Conservation (phyloP, 2,113 vertebrate species). For the Balaeniceps rex region DNA sequence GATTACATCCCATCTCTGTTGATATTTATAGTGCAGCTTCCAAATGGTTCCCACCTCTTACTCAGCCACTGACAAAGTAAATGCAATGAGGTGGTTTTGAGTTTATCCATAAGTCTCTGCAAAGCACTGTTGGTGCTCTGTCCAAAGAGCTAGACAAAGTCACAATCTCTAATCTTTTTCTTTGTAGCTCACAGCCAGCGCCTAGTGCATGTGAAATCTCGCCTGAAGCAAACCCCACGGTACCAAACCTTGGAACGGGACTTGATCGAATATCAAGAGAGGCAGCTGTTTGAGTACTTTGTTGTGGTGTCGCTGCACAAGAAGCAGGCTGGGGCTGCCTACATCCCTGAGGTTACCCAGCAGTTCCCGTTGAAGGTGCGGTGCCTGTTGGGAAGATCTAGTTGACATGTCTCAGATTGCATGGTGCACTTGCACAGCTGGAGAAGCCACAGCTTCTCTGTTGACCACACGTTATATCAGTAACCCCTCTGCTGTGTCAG, state of each 20-base stretch:
- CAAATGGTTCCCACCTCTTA: background rate
- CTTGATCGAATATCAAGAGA: slow-evolving; percentile 85
- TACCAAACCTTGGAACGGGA: slow-evolving; percentile 86
- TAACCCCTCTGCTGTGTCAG: background rate
- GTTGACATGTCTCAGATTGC: rapidly evolving
- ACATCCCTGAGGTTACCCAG: slow-evolving; percentile 92
- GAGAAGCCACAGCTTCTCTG: background rate
- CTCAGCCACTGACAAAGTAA: background rate
- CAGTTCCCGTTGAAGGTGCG: slow-evolving; percentile 93
- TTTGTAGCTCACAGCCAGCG: slow-evolving; percentile 89
- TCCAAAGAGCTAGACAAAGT: background rate
- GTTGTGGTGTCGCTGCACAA: slow-evolving; percentile 92
- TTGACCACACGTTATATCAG: rapidly evolving
- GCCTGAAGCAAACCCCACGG: slow-evolving; percentile 84
- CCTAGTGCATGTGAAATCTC: slow-evolving; percentile 90
- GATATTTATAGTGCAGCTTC: background rate
- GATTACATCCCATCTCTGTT: background rate
- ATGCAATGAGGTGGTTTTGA: background rate
- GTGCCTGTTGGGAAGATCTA: background rate
- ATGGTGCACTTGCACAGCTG: background rate
- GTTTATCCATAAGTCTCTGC: background rate
- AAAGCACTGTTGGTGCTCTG: background rate
- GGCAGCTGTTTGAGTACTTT: slow-evolving; percentile 94
- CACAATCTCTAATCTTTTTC: background rate
- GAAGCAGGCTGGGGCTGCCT: slow-evolving; percentile 87